These are phyloP conservation scores for Anarhynchus alexandrinus DNA, from an alignment of 2,113 vertebrate species.

Conservation along the genomic window DNA sequence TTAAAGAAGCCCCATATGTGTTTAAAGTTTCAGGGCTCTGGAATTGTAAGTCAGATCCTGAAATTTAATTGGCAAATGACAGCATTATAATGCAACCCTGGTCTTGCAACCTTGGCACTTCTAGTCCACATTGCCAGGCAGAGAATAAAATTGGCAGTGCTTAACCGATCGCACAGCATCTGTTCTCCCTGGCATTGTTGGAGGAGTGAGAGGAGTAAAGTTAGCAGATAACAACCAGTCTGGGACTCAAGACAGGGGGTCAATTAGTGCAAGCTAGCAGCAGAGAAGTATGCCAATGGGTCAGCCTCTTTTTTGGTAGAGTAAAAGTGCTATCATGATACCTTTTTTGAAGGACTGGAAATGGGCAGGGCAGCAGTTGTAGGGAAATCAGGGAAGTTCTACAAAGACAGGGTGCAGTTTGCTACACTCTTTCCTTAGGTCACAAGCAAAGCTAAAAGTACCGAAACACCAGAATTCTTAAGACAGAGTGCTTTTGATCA, in stretches of 20 bases:
- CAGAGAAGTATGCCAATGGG: background rate
- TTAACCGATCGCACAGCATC: background rate
- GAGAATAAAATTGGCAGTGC: conserved; percentile 4
- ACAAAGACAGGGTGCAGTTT: background rate
- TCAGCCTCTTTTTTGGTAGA: background rate
- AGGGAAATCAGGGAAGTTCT: background rate
- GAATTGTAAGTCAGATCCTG: conserved; percentile 22
- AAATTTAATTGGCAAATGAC: conserved; percentile 20
- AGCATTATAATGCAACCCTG: background rate
- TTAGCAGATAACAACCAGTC: background rate
- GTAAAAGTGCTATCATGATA: background rate
- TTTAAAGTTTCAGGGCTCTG: conserved; percentile 25
- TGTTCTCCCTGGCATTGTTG: background rate
- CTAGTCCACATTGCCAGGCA: background rate
- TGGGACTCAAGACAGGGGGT: background rate
- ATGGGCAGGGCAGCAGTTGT: background rate
- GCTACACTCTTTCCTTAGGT: background rate
- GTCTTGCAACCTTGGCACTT: conserved; percentile 18
- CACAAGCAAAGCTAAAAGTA: background rate
- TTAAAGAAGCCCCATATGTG: background rate
- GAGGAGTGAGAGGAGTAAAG: background rate
- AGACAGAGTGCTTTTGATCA: background rate
- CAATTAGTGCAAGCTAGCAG: background rate
- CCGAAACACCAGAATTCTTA: background rate
- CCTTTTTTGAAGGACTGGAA: background rate